Conservation (phyloP, 2,797 vertebrate genomes). For the Anomalospiza imberbis region DNA sequence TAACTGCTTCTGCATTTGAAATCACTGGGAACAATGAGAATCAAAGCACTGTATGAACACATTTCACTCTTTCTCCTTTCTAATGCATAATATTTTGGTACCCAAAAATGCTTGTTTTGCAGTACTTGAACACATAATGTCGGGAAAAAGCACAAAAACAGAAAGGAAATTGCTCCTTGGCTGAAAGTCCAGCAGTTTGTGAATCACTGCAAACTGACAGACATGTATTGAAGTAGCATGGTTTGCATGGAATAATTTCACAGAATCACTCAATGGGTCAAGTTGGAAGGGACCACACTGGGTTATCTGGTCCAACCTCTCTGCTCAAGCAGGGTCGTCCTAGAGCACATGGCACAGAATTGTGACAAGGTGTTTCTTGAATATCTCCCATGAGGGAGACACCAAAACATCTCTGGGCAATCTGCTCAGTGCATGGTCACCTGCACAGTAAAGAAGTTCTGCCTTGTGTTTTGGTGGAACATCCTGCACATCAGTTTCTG, state of each 20-base stretch:
- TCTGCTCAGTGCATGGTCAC: fast-evolving
- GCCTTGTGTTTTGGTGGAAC: neutral
- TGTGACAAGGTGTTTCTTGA: neutral
- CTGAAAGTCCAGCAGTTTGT: neutral
- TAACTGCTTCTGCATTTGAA: neutral
- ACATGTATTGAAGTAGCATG: neutral
- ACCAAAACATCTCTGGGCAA: neutral
- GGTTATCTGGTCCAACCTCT: neutral
- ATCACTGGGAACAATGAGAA: neutral
- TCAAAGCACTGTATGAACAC: neutral
- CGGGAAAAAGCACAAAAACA: neutral
- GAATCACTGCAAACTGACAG: neutral
- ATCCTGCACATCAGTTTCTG: neutral
- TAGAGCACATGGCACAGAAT: neutral
- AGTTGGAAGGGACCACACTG: neutral
- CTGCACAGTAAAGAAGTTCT: neutral
- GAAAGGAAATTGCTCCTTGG: neutral
- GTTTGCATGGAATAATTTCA: neutral
- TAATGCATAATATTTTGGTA: neutral
- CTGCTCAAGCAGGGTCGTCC: neutral
- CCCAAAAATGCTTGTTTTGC: neutral
- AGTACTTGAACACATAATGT: neutral
- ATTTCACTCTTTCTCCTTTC: neutral
- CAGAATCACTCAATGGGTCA: neutral
- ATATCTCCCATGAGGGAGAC: neutral